Evolutionary conservation across 2,113 vertebrate species (phyloP), one percentile per base, ranked within the genome.

Genomic region (Mustela lutreola): DNA sequence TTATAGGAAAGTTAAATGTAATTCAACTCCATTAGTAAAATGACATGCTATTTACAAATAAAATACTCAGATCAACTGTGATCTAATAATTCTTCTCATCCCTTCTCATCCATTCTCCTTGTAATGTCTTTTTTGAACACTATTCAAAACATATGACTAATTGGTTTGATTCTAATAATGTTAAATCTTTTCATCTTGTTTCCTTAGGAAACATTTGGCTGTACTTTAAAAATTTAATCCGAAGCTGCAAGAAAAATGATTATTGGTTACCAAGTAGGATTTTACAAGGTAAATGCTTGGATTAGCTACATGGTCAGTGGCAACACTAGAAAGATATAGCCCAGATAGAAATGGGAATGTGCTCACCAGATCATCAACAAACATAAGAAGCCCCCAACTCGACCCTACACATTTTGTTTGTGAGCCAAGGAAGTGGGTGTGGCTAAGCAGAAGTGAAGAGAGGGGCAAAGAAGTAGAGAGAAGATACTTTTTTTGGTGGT

Each of bases 21-120:
- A 63, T 80, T 89, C 48, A 91, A n/a, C 33, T 87, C 56, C 63
- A 84, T 76, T 88, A 71, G 42, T 58, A 93, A 78, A 87, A 92
- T 56, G 36, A n/a, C 36, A 71, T 33, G 15, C 19, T 94, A n/a
- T 84, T 94, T 80, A 58, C 42, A 88, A 88, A 88, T 50, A 81
- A 81, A 92, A 88, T 36, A 70, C n/a, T 76, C n/a, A 36, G 0
- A 36, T 65, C 28, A 39, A 71, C 73, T 73, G 80, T 65, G 42
- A 21, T 81, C 60, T 86, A 21, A 2, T 18, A 36, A 14, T 84
- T 86, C n/a, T 79, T 11, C 10, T 8, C 21, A 33, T 10, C n/a
- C 9, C 5, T 58, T n/a, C 71, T 16, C 33, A 62, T 60, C 21
- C 60, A 24, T 89, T 79, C 62, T 62, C 18, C 31, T 80, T 73